These are phyloP conservation scores for Pimpla rufipes DNA, from an alignment of 2,888 invertebrate genomes.

Conservation along the genomic window DNA sequence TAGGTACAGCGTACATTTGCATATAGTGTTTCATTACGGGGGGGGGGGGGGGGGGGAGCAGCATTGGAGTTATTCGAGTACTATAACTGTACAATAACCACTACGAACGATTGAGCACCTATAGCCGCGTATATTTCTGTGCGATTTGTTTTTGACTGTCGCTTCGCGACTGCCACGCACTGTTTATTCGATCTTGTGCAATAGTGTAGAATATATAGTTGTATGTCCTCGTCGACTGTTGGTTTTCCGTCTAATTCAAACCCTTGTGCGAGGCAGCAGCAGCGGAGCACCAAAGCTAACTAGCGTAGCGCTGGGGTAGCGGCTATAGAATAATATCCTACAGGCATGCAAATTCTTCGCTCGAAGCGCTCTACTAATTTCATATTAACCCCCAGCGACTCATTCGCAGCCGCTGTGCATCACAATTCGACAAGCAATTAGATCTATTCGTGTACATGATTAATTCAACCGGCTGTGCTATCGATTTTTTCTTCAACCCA, in stretches of 20 bases:
- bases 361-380: not conserved
- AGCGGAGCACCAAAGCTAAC: not conserved
- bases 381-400: not conserved
- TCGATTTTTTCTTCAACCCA: not conserved
- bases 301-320: not conserved
- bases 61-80: conserved; percentile 9
- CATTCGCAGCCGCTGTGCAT: conserved; percentile 4
- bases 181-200: not conserved
- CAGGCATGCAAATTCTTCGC: conserved; percentile 3
- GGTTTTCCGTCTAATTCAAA: not conserved
- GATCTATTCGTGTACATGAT: not conserved
- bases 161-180: not conserved
- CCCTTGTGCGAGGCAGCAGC: not conserved
- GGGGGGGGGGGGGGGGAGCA: not conserved
- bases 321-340: not conserved
- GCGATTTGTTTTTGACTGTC: conserved; percentile 69
- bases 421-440: not conserved
- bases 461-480: not conserved
- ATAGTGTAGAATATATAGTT: conserved; percentile 1
- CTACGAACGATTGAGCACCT: conserved; percentile 46
- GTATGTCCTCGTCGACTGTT: not conserved
- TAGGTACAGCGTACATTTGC: not conserved
- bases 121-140: conserved; percentile 65
- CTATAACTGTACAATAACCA: conserved; percentile 56
- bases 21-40: conserved; percentile 1